phyloP scores from a whole-genome alignment of 2,797 vertebrate genomes.

The Coregonus ussuriensis region DNA sequence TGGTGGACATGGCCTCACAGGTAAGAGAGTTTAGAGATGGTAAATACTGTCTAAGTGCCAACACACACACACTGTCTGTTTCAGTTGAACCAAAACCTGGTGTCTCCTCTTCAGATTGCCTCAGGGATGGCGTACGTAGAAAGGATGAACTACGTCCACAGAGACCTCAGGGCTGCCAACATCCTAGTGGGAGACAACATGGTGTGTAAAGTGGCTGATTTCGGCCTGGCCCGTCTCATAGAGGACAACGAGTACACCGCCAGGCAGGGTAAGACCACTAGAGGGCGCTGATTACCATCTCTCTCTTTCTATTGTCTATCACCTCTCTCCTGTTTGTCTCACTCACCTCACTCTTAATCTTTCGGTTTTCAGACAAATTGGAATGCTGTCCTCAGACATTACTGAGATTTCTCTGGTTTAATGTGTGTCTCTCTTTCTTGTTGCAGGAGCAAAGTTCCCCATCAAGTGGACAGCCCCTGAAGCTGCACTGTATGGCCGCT shows the following conservation, averaged over 20 bases:
- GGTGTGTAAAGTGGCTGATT: slow-evolving; percentile 97
- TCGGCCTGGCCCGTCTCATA: slow-evolving; percentile 94
- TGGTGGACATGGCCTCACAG: slow-evolving; percentile 98
- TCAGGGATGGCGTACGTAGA: slow-evolving; percentile 98
- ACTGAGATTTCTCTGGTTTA: background rate
- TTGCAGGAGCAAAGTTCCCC: slow-evolving; percentile 95
- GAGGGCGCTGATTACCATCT: background rate
- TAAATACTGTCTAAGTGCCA: too few species aligned
- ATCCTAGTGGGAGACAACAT: slow-evolving; percentile 97
- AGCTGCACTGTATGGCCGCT: slow-evolving; percentile 92
- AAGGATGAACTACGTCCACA: slow-evolving; percentile 98
- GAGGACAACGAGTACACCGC: slow-evolving; percentile 98
- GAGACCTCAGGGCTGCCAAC: slow-evolving; percentile 95
- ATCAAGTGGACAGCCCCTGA: slow-evolving; percentile 99
- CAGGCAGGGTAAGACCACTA: slow-evolving; percentile 83
- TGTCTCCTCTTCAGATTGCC: slow-evolving; percentile 80
- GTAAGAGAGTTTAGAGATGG: slow-evolving; percentile 64
- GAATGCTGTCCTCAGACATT: too few species aligned
- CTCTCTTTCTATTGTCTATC: background rate
- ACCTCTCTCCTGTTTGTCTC: background rate
- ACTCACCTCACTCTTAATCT: background rate
- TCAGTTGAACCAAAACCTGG: background rate
- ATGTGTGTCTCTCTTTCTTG: background rate
- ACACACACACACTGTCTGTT: background rate
- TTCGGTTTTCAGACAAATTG: background rate